Conservation (phyloP, 2,888 invertebrate genomes). For the Rhodophaea formosa region DNA sequence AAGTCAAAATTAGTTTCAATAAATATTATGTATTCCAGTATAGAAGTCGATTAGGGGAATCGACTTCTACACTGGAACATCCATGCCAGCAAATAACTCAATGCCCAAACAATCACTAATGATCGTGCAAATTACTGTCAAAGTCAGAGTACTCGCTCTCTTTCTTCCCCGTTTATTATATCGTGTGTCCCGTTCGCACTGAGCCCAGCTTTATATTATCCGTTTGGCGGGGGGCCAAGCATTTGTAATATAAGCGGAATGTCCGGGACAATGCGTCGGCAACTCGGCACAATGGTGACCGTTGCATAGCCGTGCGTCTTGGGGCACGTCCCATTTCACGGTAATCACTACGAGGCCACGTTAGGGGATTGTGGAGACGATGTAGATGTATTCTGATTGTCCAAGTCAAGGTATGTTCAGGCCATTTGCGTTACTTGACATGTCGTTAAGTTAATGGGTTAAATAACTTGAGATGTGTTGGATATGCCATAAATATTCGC, state of each 20-base stretch:
- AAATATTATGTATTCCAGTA: too few species aligned
- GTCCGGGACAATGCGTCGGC: conserved; percentile 24
- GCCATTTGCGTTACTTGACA: neutral
- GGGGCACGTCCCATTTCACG: conserved; percentile 8
- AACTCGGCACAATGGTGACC: conserved; percentile 22
- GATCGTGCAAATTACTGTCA: conserved; percentile 16
- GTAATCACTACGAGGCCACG: conserved; percentile 14
- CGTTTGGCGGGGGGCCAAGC: conserved; percentile 27
- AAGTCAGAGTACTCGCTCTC: neutral
- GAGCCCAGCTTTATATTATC: conserved; percentile 17
- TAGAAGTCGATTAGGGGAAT: too few species aligned
- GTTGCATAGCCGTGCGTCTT: conserved; percentile 17
- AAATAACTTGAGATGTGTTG: too few species aligned
- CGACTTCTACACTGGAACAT: neutral
- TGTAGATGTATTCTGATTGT: neutral
- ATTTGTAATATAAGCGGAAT: conserved; percentile 27
- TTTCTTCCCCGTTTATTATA: conserved; percentile 1
- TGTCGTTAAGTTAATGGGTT: too few species aligned
- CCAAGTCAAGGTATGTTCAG: neutral
- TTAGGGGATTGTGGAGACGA: neutral
- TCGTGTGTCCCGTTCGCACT: conserved; percentile 4
- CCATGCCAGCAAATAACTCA: neutral
- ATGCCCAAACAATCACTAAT: conserved; percentile 13
- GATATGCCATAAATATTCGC: too few species aligned
- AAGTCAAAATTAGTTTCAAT: too few species aligned